Conservation (phyloP, 1,140 invertebrate species). For the Hormaphis cornu region DNA sequence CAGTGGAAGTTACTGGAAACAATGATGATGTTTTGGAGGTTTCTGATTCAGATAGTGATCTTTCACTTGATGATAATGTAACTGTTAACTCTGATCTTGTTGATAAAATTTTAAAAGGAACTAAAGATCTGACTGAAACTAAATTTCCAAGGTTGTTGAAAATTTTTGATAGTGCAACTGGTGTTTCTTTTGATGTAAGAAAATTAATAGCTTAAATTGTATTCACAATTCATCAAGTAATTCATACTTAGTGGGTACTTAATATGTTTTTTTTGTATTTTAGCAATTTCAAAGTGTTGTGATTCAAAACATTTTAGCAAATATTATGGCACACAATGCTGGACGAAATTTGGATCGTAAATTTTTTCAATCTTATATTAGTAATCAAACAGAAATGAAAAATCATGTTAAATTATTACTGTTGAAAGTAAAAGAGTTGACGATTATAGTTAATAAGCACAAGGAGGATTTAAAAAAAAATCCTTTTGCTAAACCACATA, state of each 20-base stretch:
- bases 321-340: neutral
- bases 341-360: too few relatives aligned
- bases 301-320: neutral
- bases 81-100: too few relatives aligned
- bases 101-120: neutral
- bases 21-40: too few relatives aligned
- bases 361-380: too few relatives aligned
- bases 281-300: slow-evolving; percentile 16
- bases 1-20: neutral
- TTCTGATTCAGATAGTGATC: too few relatives aligned
- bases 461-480: neutral
- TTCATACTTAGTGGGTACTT: neutral
- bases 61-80: too few relatives aligned
- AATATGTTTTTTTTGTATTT: neutral
- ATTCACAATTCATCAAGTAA: too few relatives aligned
- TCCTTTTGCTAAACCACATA: neutral
- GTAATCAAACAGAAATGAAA: too few relatives aligned
- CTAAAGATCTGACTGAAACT: neutral
- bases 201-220: neutral
- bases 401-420: too few relatives aligned
- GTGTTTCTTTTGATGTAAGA: neutral
- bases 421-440: neutral
- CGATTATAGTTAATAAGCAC: neutral
- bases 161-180: neutral
- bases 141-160: neutral